phyloP scores from a whole-genome alignment of 2,797 vertebrate species.

The Nannoperca obscura region DNA sequence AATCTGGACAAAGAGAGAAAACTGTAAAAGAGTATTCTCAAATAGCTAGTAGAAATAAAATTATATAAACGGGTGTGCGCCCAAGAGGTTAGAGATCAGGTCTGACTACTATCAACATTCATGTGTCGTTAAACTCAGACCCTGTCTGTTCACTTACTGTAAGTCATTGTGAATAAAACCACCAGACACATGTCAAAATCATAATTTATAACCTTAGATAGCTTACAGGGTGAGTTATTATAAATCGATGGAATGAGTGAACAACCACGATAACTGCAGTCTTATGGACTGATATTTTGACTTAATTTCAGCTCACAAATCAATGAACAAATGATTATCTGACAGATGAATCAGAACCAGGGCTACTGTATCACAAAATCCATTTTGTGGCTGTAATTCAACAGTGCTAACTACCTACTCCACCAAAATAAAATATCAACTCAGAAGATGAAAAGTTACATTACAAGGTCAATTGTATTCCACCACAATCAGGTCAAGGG shows the following conservation, averaged over 20 bases:
- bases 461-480: slow-evolving; percentile 44
- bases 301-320: slow-evolving; percentile 56
- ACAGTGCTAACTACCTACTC: slow-evolving; percentile 6
- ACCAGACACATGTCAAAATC: slow-evolving; percentile 13
- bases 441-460: slow-evolving; percentile 41
- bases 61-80: not conserved
- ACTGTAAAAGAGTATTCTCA: not conserved
- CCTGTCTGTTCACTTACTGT: slow-evolving; percentile 8
- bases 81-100: not conserved
- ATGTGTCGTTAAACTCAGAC: not conserved
- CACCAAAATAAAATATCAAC: slow-evolving; percentile 35
- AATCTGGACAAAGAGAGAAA: not conserved
- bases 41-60: not conserved
- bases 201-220: slow-evolving; percentile 40
- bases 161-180: slow-evolving; percentile 31
- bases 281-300: slow-evolving; percentile 45
- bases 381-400: slow-evolving; percentile 41
- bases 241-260: slow-evolving; percentile 44
- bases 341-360: slow-evolving; percentile 39
- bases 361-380: slow-evolving; percentile 40
- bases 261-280: slow-evolving; percentile 26
- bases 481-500: slow-evolving; percentile 31
- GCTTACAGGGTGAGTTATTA: slow-evolving; percentile 41
- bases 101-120: not conserved
- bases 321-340: slow-evolving; percentile 60